Evolutionary conservation across 2,113 vertebrate species (phyloP).

Genomic region (Tupaia tana): DNA sequence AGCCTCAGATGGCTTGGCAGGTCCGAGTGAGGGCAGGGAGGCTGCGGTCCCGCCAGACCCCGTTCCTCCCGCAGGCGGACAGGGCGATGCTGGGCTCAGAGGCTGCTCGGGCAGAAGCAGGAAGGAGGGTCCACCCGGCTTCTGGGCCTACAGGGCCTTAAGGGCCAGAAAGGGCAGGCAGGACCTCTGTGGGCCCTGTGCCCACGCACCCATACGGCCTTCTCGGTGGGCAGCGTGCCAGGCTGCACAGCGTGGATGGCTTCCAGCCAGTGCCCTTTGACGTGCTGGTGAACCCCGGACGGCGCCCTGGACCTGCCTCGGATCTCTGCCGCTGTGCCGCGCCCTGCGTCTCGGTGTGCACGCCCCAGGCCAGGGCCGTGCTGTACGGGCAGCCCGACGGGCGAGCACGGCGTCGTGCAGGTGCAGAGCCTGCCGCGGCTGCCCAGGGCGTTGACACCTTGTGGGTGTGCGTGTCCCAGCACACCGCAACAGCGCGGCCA

Average conservation of each 20-base stretch:
- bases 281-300: conserved; percentile 91
- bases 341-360: conserved; percentile 91
- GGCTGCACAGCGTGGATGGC: conserved; percentile 90
- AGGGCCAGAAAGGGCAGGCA: conserved; percentile 91
- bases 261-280: conserved; percentile 91
- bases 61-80: conserved; percentile 86
- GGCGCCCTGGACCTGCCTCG: conserved; percentile 93
- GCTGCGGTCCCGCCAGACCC: background rate
- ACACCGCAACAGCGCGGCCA: conserved; percentile 92
- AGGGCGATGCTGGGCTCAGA: conserved; percentile 89
- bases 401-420: conserved; percentile 93
- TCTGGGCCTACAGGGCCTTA: conserved; percentile 85
- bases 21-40: background rate
- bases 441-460: conserved; percentile 88
- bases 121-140: conserved; percentile 84
- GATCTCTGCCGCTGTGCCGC: conserved; percentile 92
- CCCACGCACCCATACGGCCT: conserved; percentile 88
- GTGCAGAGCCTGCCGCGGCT: conserved; percentile 93
- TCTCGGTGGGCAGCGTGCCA: conserved; percentile 90
- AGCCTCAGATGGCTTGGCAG: too few species aligned
- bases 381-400: conserved; percentile 93
- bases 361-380: conserved; percentile 88
- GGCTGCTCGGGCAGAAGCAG: conserved; percentile 87
- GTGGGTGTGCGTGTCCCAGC: conserved; percentile 92
- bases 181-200: conserved; percentile 89